Percentiles rank a stretch among this genome's conserved stretches.
Evolutionary conservation across 1,140 invertebrate species (phyloP).

Genomic region (Drosophila dunni): DNA sequence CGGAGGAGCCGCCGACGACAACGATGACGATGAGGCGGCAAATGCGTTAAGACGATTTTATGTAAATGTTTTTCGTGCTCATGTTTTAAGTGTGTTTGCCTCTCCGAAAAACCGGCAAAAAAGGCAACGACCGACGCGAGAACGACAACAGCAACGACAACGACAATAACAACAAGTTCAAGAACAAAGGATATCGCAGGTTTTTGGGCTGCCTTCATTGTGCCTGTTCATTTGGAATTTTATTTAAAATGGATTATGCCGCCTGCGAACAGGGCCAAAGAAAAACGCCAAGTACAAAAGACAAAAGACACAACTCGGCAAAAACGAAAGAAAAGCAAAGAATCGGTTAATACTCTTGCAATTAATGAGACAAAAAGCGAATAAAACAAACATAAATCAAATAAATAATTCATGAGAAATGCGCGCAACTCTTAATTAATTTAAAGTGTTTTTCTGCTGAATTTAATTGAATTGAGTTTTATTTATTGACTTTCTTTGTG

Average conservation of each 20-base stretch:
- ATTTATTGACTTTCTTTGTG: background rate
- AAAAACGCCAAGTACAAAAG: constrained; percentile 15
- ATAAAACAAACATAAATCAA: constrained; percentile 25
- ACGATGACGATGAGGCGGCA: constrained; percentile 72
- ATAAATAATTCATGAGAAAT: constrained; percentile 1
- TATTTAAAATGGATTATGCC: constrained; percentile 82
- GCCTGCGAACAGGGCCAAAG: constrained; percentile 43
- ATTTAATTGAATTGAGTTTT: constrained; percentile 10
- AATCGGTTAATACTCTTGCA: constrained; percentile 33
- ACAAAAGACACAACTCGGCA: constrained; percentile 34
- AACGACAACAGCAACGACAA: constrained; percentile 31
- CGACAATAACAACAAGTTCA: constrained; percentile 1
- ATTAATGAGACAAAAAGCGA: constrained; percentile 20
- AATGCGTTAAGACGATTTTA: constrained; percentile 83
- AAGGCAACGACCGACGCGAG: constrained; percentile 60
- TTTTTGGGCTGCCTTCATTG: constrained; percentile 53
- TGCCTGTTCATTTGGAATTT: constrained; percentile 81
- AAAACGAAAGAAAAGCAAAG: constrained; percentile 1
- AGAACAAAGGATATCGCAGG: constrained; percentile 39
- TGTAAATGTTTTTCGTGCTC: constrained; percentile 83
- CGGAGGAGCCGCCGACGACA: background rate
- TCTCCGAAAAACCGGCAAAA: constrained; percentile 56
- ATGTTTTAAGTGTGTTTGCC: constrained; percentile 81
- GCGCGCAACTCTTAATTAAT: constrained; percentile 2
- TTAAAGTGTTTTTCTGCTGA: background rate